Evolutionary conservation across 2,113 vertebrate species (phyloP), one percentile per base, ranked within the genome.

Genomic region (Fukomys damarensis): DNA sequence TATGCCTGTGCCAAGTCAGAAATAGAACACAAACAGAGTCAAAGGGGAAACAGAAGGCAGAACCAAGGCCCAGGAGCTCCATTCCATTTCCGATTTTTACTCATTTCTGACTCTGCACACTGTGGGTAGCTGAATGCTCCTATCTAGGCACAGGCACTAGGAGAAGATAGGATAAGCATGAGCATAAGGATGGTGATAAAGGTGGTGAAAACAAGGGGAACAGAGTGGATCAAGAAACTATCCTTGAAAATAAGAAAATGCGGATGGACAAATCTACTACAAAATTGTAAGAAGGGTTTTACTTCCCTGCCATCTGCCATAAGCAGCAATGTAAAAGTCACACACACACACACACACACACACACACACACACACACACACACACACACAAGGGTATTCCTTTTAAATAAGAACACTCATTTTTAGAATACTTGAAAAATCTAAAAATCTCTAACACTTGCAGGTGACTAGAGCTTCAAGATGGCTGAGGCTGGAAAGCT

Each of bases 11-110:
- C 96, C 89, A 89, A 72, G 86, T 70, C 92, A 68, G 91, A 96
- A 97, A 94, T n/a, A 97, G 94, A 97, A 95, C 1, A 74, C 65
- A 96, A 83, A 95, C 38, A 41, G n/a, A 41, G n/a, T 46, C 89
- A 80, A 61, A 30, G 24, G 77, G 95, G 65, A 12, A 58, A 66
- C 32, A 61, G 58, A 43, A 70, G 80, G 93, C 26, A 17, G 91
- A 89, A 56, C 17, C 77, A 65, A 88, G 63, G 38, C 13, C 9
- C 30, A 30, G 65, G 13, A 56, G 54, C 65, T 61, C 61, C 26
- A 6, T 7, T 61, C n/a, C 17, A n/a, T 1, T 7, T n/a, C 38
- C 58, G 22, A 5, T 41, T 68, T 65, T 68, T 10, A 56, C 35
- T 94, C 70, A 38, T 61, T 85, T 82, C 56, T 66, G 52, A 52